Base-by-base conservation (phyloP, 2,113 vertebrate species). In the Syngnathus scovelli region DNA sequence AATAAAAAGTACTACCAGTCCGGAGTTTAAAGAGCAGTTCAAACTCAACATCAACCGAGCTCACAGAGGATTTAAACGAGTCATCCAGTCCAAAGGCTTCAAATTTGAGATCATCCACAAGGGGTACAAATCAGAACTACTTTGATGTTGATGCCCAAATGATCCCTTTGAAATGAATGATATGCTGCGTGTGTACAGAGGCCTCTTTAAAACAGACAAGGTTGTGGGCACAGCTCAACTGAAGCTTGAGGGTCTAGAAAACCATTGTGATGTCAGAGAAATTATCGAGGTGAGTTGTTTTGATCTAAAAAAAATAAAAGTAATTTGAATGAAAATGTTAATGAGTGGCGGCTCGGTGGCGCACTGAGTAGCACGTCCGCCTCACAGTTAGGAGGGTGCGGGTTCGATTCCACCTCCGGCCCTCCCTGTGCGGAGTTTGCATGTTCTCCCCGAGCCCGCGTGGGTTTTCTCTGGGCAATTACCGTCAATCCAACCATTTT, bases 61-160 rank as follows among this genome's bases (percentile, higher is more conserved):
- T 7, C 93, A 95, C 78, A 82, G 95, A 1, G 93, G 90, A 51
- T 94, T 96, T 65, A 93, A 93, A 66, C 87, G 95, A 39, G 90
- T 94, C 18, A 76, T 95, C 7, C 95, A 95, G 70, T 90, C 91
- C 70, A 96, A 96, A 64, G 94, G 94, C 76, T 90, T 98, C 85
- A 96, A 95, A 86, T 94, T 98, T n/a, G 95, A 97, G 79, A 83
- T 97, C 69, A 51, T 93, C 44, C 94, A 95, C 79, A 96, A 94
- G 71, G 95, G 95, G 95, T 97, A 80, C 86, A 66, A 39, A 71
- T 23, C 11, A 13, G 7, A 46, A 7, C 0, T 11, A 21, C 63
- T 63, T 49, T 39, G 63, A 1, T 46, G 8, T 74, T 66, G 19
- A 8, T 33, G 10, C 62, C 54, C 56, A 5, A 4, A 38, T 52